Base-by-base conservation (phyloP, 2,113 vertebrate genomes). In the Takifugu flavidus region DNA sequence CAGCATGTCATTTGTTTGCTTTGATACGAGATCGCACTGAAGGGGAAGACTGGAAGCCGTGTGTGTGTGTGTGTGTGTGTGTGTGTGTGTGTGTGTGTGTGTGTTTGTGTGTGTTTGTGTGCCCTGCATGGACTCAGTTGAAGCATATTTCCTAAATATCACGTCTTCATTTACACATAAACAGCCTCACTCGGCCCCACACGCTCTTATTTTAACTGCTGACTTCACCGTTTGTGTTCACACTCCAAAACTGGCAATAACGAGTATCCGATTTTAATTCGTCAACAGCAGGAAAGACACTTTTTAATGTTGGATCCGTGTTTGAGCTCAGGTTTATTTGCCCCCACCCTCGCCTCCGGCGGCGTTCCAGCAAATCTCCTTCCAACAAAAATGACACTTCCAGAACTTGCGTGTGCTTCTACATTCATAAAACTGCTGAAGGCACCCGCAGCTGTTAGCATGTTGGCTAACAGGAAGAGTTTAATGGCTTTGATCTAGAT, bases 1-100 rank as follows among this genome's bases (percentile, higher is more conserved):
- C 89, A 89, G 88, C 81, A 57, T 91, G 90, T 91, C 89, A 87
- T 90, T 90, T 91, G 88, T 90, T 87, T 90, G 89, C 90, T 92
- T 92, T 92, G 91, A 92, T 92, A 92, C 91, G 86, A 82, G 90
- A 92, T 91, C 89, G 72, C 78, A 79, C 66, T 50, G 15, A 20
- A 79, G 84, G 83, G 77, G 86, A 77, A 71, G 75, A 68, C 70
- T 71, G 58, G 44, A 74, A 67, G 27, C 56, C 65, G 6, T 45
- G 44, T 45, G 44, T 45, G 44, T 45, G 44, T 45, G 29, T 55
- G 39, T 67, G 65, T 65, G 65, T 55, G 49, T 66, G 56, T 56
- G 50, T 52, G 59, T 59, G 57, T 49, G 49, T 44, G 54, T 56
- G 47, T 43, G 67, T 3, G 51, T 57, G 67, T 56, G 60, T n/a